phyloP scores from a whole-genome alignment of 1,140 invertebrate species.

The Eufriesea mexicana region DNA sequence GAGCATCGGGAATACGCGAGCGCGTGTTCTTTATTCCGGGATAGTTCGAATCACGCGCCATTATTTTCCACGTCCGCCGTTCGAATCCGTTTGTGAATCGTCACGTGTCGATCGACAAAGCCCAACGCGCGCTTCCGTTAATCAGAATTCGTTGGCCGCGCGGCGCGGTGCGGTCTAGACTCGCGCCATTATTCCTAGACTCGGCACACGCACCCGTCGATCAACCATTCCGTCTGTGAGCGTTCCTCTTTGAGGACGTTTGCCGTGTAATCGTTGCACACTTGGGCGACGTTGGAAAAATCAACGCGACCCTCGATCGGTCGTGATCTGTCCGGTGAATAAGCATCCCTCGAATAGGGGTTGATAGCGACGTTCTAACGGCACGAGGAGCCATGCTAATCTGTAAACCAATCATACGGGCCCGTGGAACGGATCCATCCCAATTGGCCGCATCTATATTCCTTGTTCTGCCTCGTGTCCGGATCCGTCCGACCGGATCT shows the following conservation, averaged over 20 bases:
- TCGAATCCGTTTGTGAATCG: neutral
- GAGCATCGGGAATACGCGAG: too few relatives aligned
- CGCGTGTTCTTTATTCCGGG: neutral
- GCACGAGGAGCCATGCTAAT: constrained; percentile 57
- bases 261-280: neutral
- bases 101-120: neutral
- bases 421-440: constrained; percentile 44
- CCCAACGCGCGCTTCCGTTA: neutral
- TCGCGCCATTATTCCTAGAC: neutral
- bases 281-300: constrained; percentile 23
- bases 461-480: constrained; percentile 43
- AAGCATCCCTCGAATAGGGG: constrained; percentile 29
- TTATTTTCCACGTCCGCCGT: neutral
- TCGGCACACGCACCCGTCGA: neutral
- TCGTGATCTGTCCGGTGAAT: constrained; percentile 24
- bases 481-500: constrained; percentile 45
- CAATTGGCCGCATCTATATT: constrained; percentile 40
- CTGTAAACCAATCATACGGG: constrained; percentile 74
- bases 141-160: constrained; percentile 13
- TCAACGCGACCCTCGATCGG: neutral
- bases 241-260: neutral
- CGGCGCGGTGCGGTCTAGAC: neutral
- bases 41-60: too few relatives aligned
- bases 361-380: constrained; percentile 28
- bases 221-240: neutral